Evolutionary conservation across 2,797 vertebrate species (phyloP).

Genomic region (Oryzias dopingdopingensis): DNA sequence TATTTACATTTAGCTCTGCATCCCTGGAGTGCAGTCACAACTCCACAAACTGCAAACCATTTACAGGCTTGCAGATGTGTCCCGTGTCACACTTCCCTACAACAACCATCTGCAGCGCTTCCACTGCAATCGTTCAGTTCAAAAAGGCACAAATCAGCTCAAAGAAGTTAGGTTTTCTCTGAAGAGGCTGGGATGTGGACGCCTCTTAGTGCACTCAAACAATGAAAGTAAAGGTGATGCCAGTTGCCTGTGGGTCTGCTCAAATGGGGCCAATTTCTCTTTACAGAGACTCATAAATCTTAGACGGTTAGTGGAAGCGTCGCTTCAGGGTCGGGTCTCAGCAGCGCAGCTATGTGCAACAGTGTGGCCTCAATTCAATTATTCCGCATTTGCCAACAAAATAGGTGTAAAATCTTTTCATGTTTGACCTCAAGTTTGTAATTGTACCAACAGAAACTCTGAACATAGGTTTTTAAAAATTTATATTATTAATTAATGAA

Average conservation of each 20-base stretch:
- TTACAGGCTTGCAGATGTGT: slow-evolving; percentile 38
- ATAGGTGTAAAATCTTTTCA: background rate
- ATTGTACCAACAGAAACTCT: no score
- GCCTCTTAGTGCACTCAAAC: background rate
- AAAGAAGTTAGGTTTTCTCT: slow-evolving; percentile 1
- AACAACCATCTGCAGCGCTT: background rate
- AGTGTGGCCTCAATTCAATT: background rate
- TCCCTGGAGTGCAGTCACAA: slow-evolving; percentile 29
- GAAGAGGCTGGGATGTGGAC: background rate
- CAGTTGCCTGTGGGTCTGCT: background rate
- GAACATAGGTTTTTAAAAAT: no score
- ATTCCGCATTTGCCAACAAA: background rate
- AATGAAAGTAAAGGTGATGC: background rate
- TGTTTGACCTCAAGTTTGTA: no score
- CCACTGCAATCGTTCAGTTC: background rate
- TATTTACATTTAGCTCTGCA: slow-evolving; percentile 18
- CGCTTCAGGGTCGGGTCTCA: background rate
- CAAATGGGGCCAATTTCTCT: slow-evolving; percentile 2
- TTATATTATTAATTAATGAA: no score
- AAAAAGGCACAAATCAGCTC: background rate
- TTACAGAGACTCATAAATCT: slow-evolving; percentile 2
- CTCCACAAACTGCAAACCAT: slow-evolving; percentile 32
- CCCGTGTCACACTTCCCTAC: background rate
- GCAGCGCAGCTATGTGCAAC: background rate
- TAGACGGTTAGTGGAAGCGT: background rate